phyloP scores from a whole-genome alignment of 2,113 vertebrate genomes.

The Chaetorhynchus papuensis region DNA sequence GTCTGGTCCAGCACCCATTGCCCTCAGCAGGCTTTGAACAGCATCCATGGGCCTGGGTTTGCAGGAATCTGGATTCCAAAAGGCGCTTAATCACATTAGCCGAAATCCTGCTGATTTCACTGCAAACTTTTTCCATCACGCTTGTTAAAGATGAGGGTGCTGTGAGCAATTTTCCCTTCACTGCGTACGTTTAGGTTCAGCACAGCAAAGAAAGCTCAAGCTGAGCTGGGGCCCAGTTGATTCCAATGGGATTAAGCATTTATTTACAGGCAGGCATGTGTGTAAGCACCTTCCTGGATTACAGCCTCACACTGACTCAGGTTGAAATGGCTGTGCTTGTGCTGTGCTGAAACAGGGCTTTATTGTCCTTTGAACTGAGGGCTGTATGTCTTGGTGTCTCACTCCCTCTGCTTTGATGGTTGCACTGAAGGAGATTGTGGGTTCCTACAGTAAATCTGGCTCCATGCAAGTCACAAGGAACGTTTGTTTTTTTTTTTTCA shows the following conservation, averaged over 20 bases:
- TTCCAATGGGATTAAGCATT: constrained; percentile 56
- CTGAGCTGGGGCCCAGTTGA: constrained; percentile 32
- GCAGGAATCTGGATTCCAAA: neutral
- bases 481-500: neutral
- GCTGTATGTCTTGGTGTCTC: neutral
- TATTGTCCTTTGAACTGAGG: constrained; percentile 1
- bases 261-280: constrained; percentile 60
- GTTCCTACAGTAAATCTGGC: neutral
- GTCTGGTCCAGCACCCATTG: neutral
- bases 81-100: constrained; percentile 24
- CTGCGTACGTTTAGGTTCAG: constrained; percentile 3
- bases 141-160: constrained; percentile 18
- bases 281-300: constrained; percentile 52
- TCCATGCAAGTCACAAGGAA: neutral
- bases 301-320: constrained; percentile 11
- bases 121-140: neutral
- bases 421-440: neutral
- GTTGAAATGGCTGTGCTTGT: constrained; percentile 1
- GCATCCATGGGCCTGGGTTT: neutral
- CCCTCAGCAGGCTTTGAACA: neutral
- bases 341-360: constrained; percentile 18
- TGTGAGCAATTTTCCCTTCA: constrained; percentile 24
- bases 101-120: neutral
- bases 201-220: constrained; percentile 35
- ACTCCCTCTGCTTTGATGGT: neutral